Evolutionary conservation across 2,888 invertebrate species (phyloP).

Genomic region (Parnassius glacialis): DNA sequence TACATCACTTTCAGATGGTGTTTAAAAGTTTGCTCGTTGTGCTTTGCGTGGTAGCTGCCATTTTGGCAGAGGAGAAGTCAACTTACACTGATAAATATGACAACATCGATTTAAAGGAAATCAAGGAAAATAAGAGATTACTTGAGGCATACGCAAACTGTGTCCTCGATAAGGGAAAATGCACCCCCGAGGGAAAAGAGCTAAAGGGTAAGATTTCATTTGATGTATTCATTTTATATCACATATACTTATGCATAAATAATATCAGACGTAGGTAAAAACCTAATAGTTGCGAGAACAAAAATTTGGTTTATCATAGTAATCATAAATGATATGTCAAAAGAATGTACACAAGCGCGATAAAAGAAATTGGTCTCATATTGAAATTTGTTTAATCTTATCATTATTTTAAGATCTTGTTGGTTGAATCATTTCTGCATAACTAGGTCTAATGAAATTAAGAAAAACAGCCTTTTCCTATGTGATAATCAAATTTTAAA

Average conservation of each 20-base stretch:
- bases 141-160: slow-evolving; percentile 85
- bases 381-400: too few relatives aligned
- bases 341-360: background rate
- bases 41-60: slow-evolving; percentile 30
- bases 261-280: background rate
- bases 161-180: slow-evolving; percentile 81
- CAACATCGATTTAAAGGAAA: slow-evolving; percentile 84
- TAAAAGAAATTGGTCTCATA: too few relatives aligned
- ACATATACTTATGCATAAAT: background rate
- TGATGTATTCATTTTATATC: background rate
- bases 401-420: too few relatives aligned
- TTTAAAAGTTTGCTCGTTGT: slow-evolving; percentile 30
- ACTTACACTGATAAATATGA: slow-evolving; percentile 85
- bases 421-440: too few relatives aligned
- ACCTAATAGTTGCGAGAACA: too few relatives aligned
- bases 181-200: slow-evolving; percentile 86
- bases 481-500: too few relatives aligned
- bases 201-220: slow-evolving; percentile 82
- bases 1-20: slow-evolving; percentile 31
- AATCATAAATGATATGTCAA: background rate
- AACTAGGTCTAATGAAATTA: too few relatives aligned
- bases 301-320: too few relatives aligned
- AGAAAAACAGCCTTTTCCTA: too few relatives aligned
- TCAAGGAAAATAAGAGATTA: slow-evolving; percentile 83
- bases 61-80: slow-evolving; percentile 28